These are phyloP conservation scores for Contarinia nasturtii DNA, from an alignment of 1,140 invertebrate genomes.

Conservation along the genomic window DNA sequence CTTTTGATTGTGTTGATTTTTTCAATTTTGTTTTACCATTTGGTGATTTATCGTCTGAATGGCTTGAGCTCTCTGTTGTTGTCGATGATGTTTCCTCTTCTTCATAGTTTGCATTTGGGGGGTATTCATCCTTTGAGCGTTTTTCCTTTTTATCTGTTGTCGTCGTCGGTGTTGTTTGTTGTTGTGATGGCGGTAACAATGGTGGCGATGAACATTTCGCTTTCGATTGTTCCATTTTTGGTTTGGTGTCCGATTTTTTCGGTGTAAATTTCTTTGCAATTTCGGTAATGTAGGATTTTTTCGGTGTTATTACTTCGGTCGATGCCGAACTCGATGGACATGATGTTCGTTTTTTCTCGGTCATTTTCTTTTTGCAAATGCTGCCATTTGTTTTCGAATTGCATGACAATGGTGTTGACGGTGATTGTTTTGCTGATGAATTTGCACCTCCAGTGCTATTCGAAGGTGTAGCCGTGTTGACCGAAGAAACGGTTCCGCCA, in stretches of 20 bases:
- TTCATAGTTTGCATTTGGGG: too few relatives aligned
- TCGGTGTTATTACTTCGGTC: constrained; percentile 11
- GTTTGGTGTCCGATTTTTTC: neutral
- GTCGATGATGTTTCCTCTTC: constrained; percentile 33
- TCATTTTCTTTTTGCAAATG: neutral
- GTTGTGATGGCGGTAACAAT: neutral
- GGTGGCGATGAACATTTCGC: neutral
- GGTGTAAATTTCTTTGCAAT: constrained; percentile 2
- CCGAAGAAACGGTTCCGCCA: too few relatives aligned
- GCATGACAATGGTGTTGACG: neutral
- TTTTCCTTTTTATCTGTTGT: constrained; percentile 5
- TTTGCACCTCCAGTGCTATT: neutral
- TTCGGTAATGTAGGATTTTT: constrained; percentile 8
- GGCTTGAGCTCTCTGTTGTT: constrained; percentile 37
- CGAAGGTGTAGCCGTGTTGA: neutral
- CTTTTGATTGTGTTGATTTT: neutral
- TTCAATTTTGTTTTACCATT: neutral
- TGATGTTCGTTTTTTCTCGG: constrained; percentile 22
- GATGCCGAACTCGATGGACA: too few relatives aligned
- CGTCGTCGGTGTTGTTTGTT: neutral
- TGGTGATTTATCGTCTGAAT: neutral
- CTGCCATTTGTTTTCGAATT: neutral
- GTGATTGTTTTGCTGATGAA: neutral
- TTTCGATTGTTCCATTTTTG: neutral
- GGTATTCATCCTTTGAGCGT: constrained; percentile 42